Evolutionary conservation across 1,140 invertebrate genomes (phyloP).

Genomic region (Drosophila ohnishii): DNA sequence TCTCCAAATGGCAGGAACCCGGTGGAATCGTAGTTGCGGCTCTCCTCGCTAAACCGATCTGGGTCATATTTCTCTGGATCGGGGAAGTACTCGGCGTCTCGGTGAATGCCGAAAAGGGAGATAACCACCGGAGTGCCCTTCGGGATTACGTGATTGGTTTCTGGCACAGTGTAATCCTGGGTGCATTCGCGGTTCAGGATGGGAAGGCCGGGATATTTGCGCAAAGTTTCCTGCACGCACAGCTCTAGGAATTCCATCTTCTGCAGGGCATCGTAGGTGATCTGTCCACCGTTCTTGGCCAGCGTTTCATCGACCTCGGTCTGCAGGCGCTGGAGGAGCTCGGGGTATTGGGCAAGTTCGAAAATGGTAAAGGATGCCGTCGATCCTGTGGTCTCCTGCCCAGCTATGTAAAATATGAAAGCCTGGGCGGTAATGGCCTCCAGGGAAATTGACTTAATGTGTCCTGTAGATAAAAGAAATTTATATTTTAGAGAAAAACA

Average conservation of each 20-base stretch:
- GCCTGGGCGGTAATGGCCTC: constrained; percentile 85
- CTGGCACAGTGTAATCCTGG: too few relatives aligned
- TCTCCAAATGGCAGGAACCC: constrained; percentile 88
- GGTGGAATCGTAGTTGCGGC: constrained; percentile 69
- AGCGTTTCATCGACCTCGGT: constrained; percentile 85
- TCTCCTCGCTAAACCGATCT: constrained; percentile 85
- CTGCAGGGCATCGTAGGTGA: constrained; percentile 84
- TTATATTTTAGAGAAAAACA: too few relatives aligned
- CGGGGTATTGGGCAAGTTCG: constrained; percentile 85
- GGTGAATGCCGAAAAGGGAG: constrained; percentile 82
- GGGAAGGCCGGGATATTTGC: constrained; percentile 86
- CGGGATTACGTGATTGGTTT: too few relatives aligned
- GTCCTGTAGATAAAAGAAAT: constrained; percentile 21
- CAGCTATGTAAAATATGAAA: constrained; percentile 88
- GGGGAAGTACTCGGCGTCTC: constrained; percentile 85
- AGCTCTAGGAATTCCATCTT: constrained; percentile 85
- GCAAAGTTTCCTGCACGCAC: constrained; percentile 85
- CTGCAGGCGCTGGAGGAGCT: constrained; percentile 85
- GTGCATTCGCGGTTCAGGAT: constrained; percentile 83
- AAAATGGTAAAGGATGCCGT: constrained; percentile 85
- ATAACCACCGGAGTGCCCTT: constrained; percentile 84
- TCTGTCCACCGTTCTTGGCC: constrained; percentile 79
- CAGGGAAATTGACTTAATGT: constrained; percentile 76
- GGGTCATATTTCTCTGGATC: constrained; percentile 88
- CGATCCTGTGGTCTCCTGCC: constrained; percentile 88